Evolutionary conservation across 1,140 invertebrate species (phyloP), one percentile per base, ranked within the genome.

Genomic region (Cataglyphis hispanica): DNA sequence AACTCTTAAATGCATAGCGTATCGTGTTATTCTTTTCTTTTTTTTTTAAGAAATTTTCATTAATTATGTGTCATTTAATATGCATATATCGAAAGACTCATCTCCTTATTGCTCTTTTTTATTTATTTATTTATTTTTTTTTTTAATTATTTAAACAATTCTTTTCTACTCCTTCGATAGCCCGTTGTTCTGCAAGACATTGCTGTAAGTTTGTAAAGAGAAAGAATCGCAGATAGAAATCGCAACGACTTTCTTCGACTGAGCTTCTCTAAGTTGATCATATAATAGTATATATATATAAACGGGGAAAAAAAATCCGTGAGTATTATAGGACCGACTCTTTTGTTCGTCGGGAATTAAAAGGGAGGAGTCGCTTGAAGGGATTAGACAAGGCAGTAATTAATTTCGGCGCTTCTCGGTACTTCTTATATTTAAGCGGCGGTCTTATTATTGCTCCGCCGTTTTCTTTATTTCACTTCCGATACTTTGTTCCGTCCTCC

Each of bases 381-480:
- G 25, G 67, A 74, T 74, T 83, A 60, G 67, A 46, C 67, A n/a
- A 31, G 53, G 22, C 16, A 37, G 78, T 74, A 83, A 74, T 83
- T 83, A 83, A 83, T 72, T 83, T 83, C 40, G 78, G 53, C 37
- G 53, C 25, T n/a, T n/a, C n/a, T n/a, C n/a, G 19, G 78, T 72
- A 34, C 53, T 83, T 83, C 67, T 83, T 83, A 61, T 60, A 74
- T 83, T 83, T 83, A 34, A 74, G 53, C 22, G 40, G 13, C 53
- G 56, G 67, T 83, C 66, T 72, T 83, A 72, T 72, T 83, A 72
- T 74, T 74, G 78, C 67, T 43, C 19, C 37, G 27, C 67, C 66
- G 25, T 37, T 74, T 46, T 83, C 78, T 83, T 83, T 74, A 83
- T 83, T 83, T 83, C 27, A 83, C 67, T 83, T 83, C 78, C 78